Evolutionary conservation across 2,797 vertebrate species (phyloP).

Genomic region (Onychomys leucogaster): DNA sequence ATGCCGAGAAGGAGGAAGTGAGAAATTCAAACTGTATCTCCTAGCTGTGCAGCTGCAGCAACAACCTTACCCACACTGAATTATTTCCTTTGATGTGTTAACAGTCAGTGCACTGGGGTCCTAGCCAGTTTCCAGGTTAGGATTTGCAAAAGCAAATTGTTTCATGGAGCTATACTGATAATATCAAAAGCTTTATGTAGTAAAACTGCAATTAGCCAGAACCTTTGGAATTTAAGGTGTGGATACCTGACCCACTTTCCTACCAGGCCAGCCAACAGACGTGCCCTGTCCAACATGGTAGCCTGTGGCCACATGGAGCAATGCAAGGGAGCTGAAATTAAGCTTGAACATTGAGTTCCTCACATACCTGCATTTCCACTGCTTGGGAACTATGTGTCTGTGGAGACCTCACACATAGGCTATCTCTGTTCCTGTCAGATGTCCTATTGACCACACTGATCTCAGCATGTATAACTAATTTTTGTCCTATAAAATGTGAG

Average conservation of each 20-base stretch:
- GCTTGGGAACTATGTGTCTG: not conserved
- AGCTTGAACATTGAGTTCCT: too few relatives aligned
- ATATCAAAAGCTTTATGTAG: not conserved
- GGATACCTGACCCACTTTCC: not conserved
- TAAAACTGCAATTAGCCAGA: not conserved
- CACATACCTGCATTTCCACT: not conserved
- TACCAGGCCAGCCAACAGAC: not conserved
- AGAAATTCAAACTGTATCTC: not conserved
- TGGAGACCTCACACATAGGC: not conserved
- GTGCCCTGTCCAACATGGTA: accelerated
- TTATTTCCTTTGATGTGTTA: not conserved
- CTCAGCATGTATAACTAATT: not conserved
- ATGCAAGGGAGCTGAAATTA: not conserved
- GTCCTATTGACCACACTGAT: not conserved
- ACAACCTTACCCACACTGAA: accelerated
- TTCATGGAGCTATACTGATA: not conserved
- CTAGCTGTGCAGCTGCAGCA: too few relatives aligned
- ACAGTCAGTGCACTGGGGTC: not conserved
- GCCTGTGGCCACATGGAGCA: not conserved
- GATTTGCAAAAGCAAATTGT: not conserved
- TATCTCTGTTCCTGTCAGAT: not conserved
- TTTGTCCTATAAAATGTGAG: not conserved
- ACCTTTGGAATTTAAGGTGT: not conserved
- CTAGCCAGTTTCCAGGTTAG: not conserved
- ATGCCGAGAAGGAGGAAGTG: not conserved